Evolutionary conservation across 1,140 invertebrate genomes (phyloP), one percentile per base, ranked within the genome.

Genomic region (Teleogryllus occipitalis): DNA sequence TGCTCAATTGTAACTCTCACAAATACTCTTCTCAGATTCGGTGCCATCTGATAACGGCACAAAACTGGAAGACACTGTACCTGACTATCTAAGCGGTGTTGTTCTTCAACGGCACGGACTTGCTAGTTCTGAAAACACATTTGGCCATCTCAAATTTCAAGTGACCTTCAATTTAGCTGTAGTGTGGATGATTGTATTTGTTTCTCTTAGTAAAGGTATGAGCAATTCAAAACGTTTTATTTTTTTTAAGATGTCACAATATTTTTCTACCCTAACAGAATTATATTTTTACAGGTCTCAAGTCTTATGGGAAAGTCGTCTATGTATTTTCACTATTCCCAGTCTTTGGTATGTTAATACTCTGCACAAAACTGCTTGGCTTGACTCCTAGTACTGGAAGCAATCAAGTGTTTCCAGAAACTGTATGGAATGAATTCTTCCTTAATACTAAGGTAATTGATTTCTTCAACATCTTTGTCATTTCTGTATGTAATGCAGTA

Each of bases 111-210:
- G 93, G 75, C 89, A 89, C 82, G 89, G 91, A 83, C 83, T 91
- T 39, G 86, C 86, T 76, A 88, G 89, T 8, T 85, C 89, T n/a
- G 89, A 91, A 79, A 90, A 88, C 77, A 84, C 86, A 74, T 89
- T 91, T 65, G 91, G 92, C 8, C 90, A 91, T 8, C 89, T 95
- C 48, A 95, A 95, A 84, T 95, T 96, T 85, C 94, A 97, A 88
- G 90, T 96, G 78, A 93, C 94, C 7, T 96, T 97, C 85, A 96
- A 97, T 86, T 88, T 97, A 83, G 94, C 94, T 3, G 91, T 97
- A 7, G 92, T 97, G 18, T 97, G 96, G 96, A 93, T 95, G 89
- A 92, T 95, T 54, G 91, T 96, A 14, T 97, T 96, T 83, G 90
- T 97, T 12, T 92, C 92, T n/a, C 88, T 97, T 7, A 95, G 94